A percentile compares a stretch with the other conserved stretches of the same genome.
phyloP scores from a whole-genome alignment of 2,113 vertebrate species.

The Rhinoptilus africanus region DNA sequence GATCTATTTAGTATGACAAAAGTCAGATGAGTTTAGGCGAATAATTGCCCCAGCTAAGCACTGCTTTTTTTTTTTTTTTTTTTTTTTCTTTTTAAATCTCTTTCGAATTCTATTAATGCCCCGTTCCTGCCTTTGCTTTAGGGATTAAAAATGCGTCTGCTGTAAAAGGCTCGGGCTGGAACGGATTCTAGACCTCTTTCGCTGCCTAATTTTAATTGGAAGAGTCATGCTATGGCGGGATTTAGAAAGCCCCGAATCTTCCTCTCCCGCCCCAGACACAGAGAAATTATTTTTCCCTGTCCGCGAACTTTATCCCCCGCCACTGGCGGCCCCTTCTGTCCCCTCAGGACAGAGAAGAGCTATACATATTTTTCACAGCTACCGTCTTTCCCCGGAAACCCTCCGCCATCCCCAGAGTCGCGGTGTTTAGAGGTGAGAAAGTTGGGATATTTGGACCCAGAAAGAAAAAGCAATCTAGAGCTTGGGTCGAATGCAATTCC shows the following conservation, averaged over 20 bases:
- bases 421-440: constrained; percentile 41
- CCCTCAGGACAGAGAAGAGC: neutral
- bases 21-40: constrained; percentile 11
- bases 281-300: neutral
- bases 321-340: neutral
- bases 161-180: neutral
- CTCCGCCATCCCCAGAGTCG: neutral
- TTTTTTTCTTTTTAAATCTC: no score
- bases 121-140: neutral
- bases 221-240: fast-evolving
- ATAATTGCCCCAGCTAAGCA: neutral
- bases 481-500: constrained; percentile 79
- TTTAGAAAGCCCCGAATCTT: neutral
- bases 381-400: neutral
- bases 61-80: no score
- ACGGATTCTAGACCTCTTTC: neutral
- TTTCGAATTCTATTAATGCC: neutral
- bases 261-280: neutral
- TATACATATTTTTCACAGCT: neutral
- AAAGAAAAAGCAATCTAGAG: constrained; percentile 78
- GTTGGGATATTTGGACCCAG: constrained; percentile 54
- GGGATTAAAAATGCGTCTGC: neutral
- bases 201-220: neutral
- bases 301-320: neutral
- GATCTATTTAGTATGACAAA: constrained; percentile 30